phyloP scores from a whole-genome alignment of 2,888 invertebrate genomes.

The Serripes groenlandicus region DNA sequence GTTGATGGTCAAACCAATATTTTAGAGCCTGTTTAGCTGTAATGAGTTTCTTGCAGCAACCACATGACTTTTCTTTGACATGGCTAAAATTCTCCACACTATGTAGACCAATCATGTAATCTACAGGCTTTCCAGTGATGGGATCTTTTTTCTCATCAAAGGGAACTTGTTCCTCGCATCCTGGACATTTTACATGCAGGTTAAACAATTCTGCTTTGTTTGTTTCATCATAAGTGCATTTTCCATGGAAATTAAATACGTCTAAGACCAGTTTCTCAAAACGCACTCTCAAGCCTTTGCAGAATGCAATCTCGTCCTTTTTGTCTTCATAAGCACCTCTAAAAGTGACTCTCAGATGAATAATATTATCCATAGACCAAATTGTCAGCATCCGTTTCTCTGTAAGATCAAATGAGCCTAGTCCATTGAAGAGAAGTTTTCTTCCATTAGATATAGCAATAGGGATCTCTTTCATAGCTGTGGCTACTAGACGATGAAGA shows the following conservation, averaged over 20 bases:
- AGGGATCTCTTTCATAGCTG: slow-evolving; percentile 3
- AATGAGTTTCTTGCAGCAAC: neutral
- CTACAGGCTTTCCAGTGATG: neutral
- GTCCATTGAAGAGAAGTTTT: neutral
- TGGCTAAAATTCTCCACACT: neutral
- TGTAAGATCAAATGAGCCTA: neutral
- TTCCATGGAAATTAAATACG: slow-evolving; percentile 4
- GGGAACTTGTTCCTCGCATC: neutral
- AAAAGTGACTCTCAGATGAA: neutral
- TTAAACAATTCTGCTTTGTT: neutral
- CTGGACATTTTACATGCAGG: neutral
- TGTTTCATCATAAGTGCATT: neutral
- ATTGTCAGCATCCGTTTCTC: neutral
- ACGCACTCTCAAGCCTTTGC: neutral
- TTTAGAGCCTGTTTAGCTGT: neutral
- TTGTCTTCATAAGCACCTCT: neutral
- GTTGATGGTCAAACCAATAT: no score
- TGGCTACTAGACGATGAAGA: neutral
- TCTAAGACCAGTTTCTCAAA: neutral
- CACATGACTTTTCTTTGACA: neutral
- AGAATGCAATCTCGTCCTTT: neutral
- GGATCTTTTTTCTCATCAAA: neutral
- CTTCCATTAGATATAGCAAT: neutral
- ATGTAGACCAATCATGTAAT: neutral
- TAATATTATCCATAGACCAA: slow-evolving; percentile 4